These are phyloP conservation scores for Microtus ochrogaster DNA, from an alignment of 2,113 vertebrate genomes.

Conservation along the genomic window DNA sequence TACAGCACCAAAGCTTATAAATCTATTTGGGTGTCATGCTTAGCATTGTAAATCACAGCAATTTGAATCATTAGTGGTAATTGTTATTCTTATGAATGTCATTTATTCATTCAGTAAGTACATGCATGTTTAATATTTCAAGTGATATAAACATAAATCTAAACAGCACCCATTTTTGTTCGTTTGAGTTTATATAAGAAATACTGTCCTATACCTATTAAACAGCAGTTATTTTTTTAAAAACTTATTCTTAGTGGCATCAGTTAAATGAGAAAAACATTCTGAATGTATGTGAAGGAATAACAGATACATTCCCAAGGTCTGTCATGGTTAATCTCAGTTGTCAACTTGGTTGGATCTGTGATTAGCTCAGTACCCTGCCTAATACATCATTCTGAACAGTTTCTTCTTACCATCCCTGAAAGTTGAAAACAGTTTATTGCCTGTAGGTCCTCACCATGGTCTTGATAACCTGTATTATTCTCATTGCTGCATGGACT, in stretches of 20 bases:
- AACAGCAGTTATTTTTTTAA: background rate
- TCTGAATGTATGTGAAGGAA: background rate
- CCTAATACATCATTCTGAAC: background rate
- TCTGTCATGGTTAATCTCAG: background rate
- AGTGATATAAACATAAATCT: background rate
- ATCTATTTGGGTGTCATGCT: constrained; percentile 21
- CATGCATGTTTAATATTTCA: background rate
- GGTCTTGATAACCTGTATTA: background rate
- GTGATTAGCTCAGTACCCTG: background rate
- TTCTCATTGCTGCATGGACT: background rate
- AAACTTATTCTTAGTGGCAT: background rate
- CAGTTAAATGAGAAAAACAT: background rate
- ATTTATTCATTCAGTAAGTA: constrained; percentile 37
- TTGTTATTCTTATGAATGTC: background rate
- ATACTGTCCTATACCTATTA: background rate
- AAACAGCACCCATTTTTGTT: background rate
- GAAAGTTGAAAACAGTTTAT: constrained; percentile 14
- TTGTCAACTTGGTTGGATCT: background rate
- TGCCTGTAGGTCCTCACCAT: background rate
- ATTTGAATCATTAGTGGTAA: constrained; percentile 27
- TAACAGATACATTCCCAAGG: background rate
- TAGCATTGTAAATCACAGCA: constrained; percentile 20
- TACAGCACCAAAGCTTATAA: background rate
- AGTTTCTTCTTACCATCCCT: background rate
- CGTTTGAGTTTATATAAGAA: background rate